Base-by-base conservation (phyloP, 2,113 vertebrate species). In the Chaetura pelagica region DNA sequence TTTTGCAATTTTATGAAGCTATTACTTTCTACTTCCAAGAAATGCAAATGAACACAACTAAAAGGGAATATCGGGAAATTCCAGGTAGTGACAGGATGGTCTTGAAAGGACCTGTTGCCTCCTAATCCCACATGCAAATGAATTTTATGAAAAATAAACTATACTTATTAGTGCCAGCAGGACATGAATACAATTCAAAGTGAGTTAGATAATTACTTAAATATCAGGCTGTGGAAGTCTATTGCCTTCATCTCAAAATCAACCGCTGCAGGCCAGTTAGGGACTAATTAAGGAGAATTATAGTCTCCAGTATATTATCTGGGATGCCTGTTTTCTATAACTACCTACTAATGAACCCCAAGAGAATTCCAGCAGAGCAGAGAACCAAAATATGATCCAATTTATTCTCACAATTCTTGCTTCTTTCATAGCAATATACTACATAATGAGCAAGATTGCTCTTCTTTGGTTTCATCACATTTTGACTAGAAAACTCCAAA, bases 211-310 rank as follows among this genome's bases (percentile, higher is more conserved):
- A 91, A 57, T 52, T 90, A 27, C 66, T 96, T 32, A 79, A 64
- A 76, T 94, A 35, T n/a, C 63, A 48, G 38, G 19, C 89, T 42
- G 34, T 96, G 48, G 89, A 94, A 92, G 34, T 94, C 83, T 74
- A 49, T 59, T 94, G 38, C 40, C 32, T 93, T 67, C 42, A 26
- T 55, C 78, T 92, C 58, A 79, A 74, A 77, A 77, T 51, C 91
- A 89, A 85, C 52, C 46, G 95, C 80, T 94, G 29, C 63, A 89
- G 74, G 14, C 77, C 95, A 84, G 84, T 92, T 96, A 81, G 32
- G 81, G 74, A 97, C 96, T 95, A 97, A 97, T 97, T 96, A 96
- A 84, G 72, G 95, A 93, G 88, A 94, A 95, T 73, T 4, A 51
- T 93, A 38, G 90, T 94, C 58, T 91, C 68, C 66, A 87, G 44